Percentiles rank a stretch among this genome's conserved stretches.
Evolutionary conservation across 37 sponge, comb jelly and placozoan genomes (phyloP).

Genomic region (Geodia barretti): DNA sequence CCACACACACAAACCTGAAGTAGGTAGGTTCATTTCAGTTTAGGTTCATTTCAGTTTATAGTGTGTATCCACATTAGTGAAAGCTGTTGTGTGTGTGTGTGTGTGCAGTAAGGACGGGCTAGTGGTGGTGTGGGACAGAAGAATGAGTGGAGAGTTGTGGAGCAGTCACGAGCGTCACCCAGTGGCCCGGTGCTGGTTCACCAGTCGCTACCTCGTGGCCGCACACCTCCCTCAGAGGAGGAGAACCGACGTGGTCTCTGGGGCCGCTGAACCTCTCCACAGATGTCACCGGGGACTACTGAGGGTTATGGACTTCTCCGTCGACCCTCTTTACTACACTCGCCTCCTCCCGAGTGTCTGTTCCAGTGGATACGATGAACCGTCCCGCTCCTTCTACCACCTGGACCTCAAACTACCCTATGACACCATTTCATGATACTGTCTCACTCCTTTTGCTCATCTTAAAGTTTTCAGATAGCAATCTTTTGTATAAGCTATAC

Average conservation of each 20-base stretch:
- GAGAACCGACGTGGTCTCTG: background rate
- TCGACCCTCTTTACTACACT: conserved; percentile 61
- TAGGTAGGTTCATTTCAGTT: too few relatives aligned
- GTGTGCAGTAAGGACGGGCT: conserved; percentile 57
- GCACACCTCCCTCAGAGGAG: conserved; percentile 44
- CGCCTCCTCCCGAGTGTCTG: conserved; percentile 68
- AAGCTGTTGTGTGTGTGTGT: too few relatives aligned
- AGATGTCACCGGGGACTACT: conserved; percentile 58
- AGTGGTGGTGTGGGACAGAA: conserved; percentile 68
- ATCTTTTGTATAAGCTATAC: too few relatives aligned
- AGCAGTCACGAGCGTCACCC: conserved; percentile 65
- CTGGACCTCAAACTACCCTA: conserved; percentile 70
- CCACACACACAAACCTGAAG: too few relatives aligned
- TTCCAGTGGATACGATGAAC: conserved; percentile 78
- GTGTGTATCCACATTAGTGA: too few relatives aligned
- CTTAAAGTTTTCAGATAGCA: too few relatives aligned
- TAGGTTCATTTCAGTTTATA: too few relatives aligned
- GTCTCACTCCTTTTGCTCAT: too few relatives aligned
- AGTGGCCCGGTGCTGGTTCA: conserved; percentile 47
- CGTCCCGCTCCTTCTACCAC: conserved; percentile 57
- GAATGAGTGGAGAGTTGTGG: conserved; percentile 64
- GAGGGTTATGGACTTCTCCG: conserved; percentile 71
- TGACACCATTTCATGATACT: conserved; percentile 41
- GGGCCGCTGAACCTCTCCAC: conserved; percentile 25
- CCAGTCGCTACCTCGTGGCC: conserved; percentile 31